These are phyloP conservation scores for Caradrina kadenii DNA, from an alignment of 2,888 invertebrate species.

Conservation along the genomic window DNA sequence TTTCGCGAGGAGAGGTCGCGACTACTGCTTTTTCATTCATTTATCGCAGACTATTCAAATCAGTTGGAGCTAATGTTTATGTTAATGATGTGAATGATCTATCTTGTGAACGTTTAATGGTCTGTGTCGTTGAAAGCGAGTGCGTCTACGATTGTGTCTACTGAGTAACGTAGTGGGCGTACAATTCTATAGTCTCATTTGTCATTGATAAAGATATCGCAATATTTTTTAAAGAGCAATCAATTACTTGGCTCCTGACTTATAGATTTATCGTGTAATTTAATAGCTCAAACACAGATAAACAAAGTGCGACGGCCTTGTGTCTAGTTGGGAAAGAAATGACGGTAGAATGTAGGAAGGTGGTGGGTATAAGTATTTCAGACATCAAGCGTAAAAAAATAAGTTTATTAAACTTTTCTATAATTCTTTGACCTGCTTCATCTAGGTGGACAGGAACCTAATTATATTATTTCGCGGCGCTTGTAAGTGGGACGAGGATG, in stretches of 20 bases:
- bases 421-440: conserved; percentile 17
- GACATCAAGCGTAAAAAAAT: too few species aligned
- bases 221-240: conserved; percentile 21
- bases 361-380: not conserved
- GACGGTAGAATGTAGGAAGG: not conserved
- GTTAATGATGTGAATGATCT: conserved; percentile 69
- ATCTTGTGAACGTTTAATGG: conserved; percentile 66
- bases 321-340: conserved; percentile 11
- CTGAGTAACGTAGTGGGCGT: conserved; percentile 18
- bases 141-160: conserved; percentile 40
- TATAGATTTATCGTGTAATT: conserved; percentile 7
- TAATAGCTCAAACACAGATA: conserved; percentile 25
- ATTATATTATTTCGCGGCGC: not conserved
- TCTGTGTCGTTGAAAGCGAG: conserved; percentile 51
- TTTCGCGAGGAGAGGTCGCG: conserved; percentile 86
- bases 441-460: not conserved
- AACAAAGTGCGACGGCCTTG: conserved; percentile 10
- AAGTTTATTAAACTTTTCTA: conserved; percentile 17
- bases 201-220: conserved; percentile 20
- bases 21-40: conserved; percentile 82
- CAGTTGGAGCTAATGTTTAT: conserved; percentile 68
- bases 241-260: conserved; percentile 19
- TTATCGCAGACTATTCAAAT: conserved; percentile 71
- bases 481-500: conserved; percentile 2
- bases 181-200: not conserved